Base-by-base conservation (phyloP, 2,797 vertebrate species). In the Phrynocephalus forsythii region DNA sequence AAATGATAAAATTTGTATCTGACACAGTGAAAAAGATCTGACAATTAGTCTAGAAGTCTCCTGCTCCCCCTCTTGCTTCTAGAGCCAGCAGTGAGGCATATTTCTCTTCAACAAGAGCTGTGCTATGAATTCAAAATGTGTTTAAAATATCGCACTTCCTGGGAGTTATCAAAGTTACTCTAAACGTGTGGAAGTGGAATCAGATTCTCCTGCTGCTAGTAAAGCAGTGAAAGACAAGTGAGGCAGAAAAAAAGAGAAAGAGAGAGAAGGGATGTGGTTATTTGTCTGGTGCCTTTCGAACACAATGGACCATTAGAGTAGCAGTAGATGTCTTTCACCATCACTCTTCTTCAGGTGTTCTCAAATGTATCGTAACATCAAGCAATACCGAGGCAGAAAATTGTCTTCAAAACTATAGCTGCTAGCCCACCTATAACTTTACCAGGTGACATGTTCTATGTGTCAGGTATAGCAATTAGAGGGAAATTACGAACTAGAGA, bases 1-100 rank as follows among this genome's bases (percentile, higher is more conserved):
- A 83, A 56, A 85, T 88, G 7, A 94, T 87, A 71, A 90, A 50
- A 79, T 26, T 44, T 90, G 0, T 79, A 38, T 92, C 92, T 93
- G 92, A 89, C 38, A 90, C 16, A 81, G 13, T 84, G 72, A 76
- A n/a, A 92, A 92, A 67, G 20, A 87, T 69, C 75, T 85, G 78
- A 38, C 68, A 90, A 68, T 84, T 78, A 93, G 82, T 82, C 86
- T 52, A 69, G 78, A 91, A 92, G 48, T 4, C 9, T 85, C 89
- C 33, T 77, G 33, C 8, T 84, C 71, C 91, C 38, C 83, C 1
- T 30, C 92, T 88, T 88, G 11, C 83, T 94, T 93, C 76, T 38
- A 81, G 84, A 80, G 33, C n/a, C 68, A 68, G 9, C 26, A 84
- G 69, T 26, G 48, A 86, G 28, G 72, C n/a, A 69, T 1, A 33